Percentiles rank a stretch among this genome's conserved stretches.
phyloP scores from a whole-genome alignment of 2,888 invertebrate species.

The Anarsia innoxiella region DNA sequence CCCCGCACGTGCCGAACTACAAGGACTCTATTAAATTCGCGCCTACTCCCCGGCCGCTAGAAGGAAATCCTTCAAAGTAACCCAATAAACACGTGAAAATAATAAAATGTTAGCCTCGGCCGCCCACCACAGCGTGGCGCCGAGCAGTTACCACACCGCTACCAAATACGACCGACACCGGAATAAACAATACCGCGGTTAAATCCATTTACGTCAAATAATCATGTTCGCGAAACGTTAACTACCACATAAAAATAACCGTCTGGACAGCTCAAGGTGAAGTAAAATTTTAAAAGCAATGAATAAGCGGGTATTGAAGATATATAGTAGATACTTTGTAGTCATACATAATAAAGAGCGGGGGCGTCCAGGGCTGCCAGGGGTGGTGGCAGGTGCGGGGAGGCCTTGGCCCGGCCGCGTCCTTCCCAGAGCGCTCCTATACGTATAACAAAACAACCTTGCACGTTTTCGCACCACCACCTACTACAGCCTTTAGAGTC shows the following conservation, averaged over 20 bases:
- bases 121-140: too few species aligned
- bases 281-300: slow-evolving; percentile 15
- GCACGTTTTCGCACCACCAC: slow-evolving; percentile 31
- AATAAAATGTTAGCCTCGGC: too few species aligned
- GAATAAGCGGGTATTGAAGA: neutral
- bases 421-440: too few species aligned
- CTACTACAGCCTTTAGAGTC: too few species aligned
- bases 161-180: too few species aligned
- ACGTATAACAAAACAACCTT: slow-evolving; percentile 54
- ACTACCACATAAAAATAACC: too few species aligned
- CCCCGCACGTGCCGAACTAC: slow-evolving; percentile 46
- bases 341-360: slow-evolving; percentile 1
- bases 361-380: slow-evolving; percentile 20
- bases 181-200: too few species aligned
- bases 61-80: slow-evolving; percentile 53
- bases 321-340: neutral
- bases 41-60: slow-evolving; percentile 37
- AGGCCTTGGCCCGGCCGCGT: slow-evolving; percentile 55
- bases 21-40: slow-evolving; percentile 63
- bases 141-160: too few species aligned
- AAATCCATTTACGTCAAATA: too few species aligned
- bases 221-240: too few species aligned
- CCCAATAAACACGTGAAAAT: slow-evolving; percentile 28
- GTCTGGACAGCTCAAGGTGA: slow-evolving; percentile 13
- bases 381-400: slow-evolving; percentile 30